These are phyloP conservation scores for Tricholaema leucomelas DNA, from an alignment of 2,113 vertebrate species.

Conservation along the genomic window DNA sequence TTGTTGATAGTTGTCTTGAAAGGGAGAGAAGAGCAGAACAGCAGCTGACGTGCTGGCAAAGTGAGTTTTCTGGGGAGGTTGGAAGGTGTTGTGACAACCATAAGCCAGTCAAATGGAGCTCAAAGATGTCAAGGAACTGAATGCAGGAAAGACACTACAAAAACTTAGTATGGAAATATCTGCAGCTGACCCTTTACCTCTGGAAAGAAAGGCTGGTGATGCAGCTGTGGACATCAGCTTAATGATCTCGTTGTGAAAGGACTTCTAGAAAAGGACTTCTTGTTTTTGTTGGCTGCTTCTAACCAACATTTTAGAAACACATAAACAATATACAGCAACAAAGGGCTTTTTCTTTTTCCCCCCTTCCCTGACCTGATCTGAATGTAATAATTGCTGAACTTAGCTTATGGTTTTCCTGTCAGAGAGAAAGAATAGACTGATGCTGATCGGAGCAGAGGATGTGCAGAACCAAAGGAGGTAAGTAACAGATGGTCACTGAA, in stretches of 20 bases:
- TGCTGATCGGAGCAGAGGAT: conserved; percentile 16
- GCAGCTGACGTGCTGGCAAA: background rate
- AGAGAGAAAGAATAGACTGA: background rate
- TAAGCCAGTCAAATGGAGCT: background rate
- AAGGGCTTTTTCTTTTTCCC: background rate
- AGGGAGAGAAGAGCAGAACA: background rate
- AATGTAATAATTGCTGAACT: conserved; percentile 47
- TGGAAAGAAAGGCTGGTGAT: conserved; percentile 41
- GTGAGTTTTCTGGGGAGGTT: background rate
- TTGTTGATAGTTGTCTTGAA: background rate
- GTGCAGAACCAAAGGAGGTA: background rate
- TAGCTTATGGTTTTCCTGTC: conserved; percentile 38
- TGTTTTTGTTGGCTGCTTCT: conserved; percentile 40
- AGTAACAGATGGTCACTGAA: conserved; percentile 65
- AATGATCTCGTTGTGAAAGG: conserved; percentile 49
- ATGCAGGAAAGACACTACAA: background rate
- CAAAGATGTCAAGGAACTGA: background rate
- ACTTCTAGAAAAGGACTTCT: conserved; percentile 3
- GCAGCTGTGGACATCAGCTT: conserved; percentile 14
- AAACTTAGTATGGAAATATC: conserved; percentile 19
- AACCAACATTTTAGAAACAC: conserved; percentile 26
- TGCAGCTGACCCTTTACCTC: conserved; percentile 4
- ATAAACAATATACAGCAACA: conserved; percentile 52
- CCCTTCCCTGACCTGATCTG: background rate
- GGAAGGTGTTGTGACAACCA: conserved; percentile 6